phyloP scores from a whole-genome alignment of 2,113 vertebrate genomes.

The Myrmecophaga tridactyla region DNA sequence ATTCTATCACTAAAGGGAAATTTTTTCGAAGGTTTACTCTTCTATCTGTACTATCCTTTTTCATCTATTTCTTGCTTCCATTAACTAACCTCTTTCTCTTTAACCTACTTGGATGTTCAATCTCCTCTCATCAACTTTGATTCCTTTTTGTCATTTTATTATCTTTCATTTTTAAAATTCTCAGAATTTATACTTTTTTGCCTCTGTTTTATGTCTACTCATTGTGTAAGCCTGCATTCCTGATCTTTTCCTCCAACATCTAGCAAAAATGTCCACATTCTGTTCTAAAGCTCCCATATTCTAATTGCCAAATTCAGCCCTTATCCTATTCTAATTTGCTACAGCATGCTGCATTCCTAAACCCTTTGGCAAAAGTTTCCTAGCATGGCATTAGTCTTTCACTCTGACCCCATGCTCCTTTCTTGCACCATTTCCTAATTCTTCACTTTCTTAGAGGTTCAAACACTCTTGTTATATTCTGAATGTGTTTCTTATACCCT shows the following conservation, averaged over 20 bases:
- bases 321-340: neutral
- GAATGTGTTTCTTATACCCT: neutral
- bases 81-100: neutral
- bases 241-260: neutral
- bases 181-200: neutral
- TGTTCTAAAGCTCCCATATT: neutral
- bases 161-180: neutral
- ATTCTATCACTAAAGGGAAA: neutral
- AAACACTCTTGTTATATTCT: neutral
- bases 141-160: neutral
- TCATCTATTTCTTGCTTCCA: neutral
- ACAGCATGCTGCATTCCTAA: neutral
- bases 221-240: neutral
- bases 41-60: neutral
- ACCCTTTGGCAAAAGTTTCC: neutral
- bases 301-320: neutral
- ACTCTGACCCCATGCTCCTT: neutral
- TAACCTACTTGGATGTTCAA: neutral
- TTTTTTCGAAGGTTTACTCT: neutral
- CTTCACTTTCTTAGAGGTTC: rapidly evolving
- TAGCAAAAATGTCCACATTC: neutral
- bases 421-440: neutral
- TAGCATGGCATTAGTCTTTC: neutral
- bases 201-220: neutral
- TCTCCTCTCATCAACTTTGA: neutral